Conservation (phyloP, 1,140 invertebrate species). For the Sycobia sp. region DNA sequence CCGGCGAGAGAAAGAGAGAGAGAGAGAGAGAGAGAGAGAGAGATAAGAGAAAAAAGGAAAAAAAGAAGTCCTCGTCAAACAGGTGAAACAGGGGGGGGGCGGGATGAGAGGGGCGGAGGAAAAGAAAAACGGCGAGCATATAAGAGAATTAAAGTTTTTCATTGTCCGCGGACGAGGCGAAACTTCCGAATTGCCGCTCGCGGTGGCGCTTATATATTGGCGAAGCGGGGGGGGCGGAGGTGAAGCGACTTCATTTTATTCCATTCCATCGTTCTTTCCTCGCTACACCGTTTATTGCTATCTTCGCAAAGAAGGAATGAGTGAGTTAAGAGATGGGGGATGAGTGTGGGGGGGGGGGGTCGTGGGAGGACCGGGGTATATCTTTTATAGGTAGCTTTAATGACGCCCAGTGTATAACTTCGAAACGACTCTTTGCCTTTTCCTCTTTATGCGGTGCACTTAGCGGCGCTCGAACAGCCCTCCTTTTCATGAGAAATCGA, state of each 20-base stretch:
- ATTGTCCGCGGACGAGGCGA: conserved; percentile 19
- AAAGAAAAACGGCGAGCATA: no score
- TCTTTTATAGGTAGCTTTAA: conserved; percentile 51
- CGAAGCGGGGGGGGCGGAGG: no score
- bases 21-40: no score
- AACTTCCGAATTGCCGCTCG: conserved; percentile 24
- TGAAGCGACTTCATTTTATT: conserved; percentile 21
- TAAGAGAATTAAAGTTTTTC: conserved; percentile 32
- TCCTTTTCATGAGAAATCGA: conserved; percentile 53
- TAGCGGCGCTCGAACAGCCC: conserved; percentile 45
- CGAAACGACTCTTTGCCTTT: conserved; percentile 50
- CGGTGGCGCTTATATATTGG: no score
- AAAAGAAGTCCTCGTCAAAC: no score
- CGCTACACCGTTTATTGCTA: conserved; percentile 32
- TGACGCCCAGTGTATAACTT: conserved; percentile 48
- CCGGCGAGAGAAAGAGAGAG: no score
- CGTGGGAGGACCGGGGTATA: conserved; percentile 10
- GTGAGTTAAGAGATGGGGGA: no score
- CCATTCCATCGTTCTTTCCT: conserved; percentile 16
- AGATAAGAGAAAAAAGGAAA: no score
- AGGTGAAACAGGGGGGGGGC: no score
- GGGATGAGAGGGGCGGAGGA: no score
- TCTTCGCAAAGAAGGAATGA: no score
- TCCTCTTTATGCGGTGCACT: conserved; percentile 49
- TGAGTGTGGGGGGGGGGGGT: no score